Conservation (phyloP, 2,113 vertebrate species). For the Calypte anna region DNA sequence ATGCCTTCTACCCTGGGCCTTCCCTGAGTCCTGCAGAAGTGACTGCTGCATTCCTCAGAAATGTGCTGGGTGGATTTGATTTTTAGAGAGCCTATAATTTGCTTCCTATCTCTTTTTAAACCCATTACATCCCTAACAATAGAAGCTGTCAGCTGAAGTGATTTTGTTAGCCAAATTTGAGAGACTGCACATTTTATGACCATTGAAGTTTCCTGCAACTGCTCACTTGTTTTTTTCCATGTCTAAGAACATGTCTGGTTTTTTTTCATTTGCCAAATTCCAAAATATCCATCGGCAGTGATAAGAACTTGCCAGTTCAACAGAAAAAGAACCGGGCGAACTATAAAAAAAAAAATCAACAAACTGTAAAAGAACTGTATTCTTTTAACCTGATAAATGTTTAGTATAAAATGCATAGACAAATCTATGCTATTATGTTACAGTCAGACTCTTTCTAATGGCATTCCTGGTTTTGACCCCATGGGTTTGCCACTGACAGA, state of each 20-base stretch:
- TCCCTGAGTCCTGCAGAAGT: neutral
- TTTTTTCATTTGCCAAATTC: neutral
- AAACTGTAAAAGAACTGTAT: too few relatives aligned
- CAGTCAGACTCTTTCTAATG: neutral
- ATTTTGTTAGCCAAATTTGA: constrained; percentile 47
- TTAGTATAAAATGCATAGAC: neutral
- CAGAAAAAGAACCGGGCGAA: neutral
- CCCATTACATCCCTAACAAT: constrained; percentile 25
- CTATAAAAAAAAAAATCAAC: too few relatives aligned
- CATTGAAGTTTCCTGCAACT: constrained; percentile 34
- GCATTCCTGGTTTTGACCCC: neutral
- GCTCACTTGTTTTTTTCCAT: constrained; percentile 17
- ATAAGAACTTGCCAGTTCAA: constrained; percentile 17
- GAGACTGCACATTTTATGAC: constrained; percentile 34
- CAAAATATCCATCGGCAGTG: constrained; percentile 10
- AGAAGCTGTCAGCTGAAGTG: constrained; percentile 38
- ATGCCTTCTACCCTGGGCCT: neutral
- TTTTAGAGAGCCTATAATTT: constrained; percentile 49
- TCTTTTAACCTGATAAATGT: neutral
- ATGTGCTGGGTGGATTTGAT: constrained; percentile 15
- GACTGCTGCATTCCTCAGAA: neutral
- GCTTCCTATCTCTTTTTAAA: constrained; percentile 38
- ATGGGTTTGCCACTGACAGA: neutral
- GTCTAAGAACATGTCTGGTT: neutral
- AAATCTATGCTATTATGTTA: neutral